These are phyloP conservation scores for Plotosus lineatus DNA, from an alignment of 2,113 vertebrate genomes.

Conservation along the genomic window DNA sequence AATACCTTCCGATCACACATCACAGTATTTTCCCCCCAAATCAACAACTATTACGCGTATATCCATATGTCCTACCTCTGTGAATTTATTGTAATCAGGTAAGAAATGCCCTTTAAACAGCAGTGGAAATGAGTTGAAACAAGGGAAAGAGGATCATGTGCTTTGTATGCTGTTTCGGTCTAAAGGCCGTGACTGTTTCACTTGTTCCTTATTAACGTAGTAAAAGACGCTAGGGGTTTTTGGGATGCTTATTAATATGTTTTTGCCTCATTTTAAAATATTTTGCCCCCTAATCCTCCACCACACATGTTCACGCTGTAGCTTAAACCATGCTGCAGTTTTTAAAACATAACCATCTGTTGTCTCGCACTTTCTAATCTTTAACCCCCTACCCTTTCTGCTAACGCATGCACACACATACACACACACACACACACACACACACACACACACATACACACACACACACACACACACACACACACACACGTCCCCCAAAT, in stretches of 20 bases:
- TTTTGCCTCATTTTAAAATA: conserved; percentile 58
- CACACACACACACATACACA: conserved; percentile 33
- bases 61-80: background rate
- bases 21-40: too few relatives aligned
- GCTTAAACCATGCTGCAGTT: conserved; percentile 57
- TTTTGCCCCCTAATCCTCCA: conserved; percentile 59
- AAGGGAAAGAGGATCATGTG: background rate
- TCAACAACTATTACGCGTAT: background rate
- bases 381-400: conserved; percentile 46
- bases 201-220: background rate
- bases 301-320: conserved; percentile 41
- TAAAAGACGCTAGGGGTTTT: background rate
- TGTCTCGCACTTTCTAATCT: conserved; percentile 79
- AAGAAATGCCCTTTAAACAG: background rate
- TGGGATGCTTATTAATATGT: conserved; percentile 42
- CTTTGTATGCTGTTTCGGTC: background rate
- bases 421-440: conserved; percentile 38
- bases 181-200: background rate
- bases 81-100: background rate
- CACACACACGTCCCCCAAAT: conserved; percentile 30
- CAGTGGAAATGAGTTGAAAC: background rate
- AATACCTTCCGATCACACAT: too few relatives aligned
- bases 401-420: conserved; percentile 32
- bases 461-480: conserved; percentile 18
- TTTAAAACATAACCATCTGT: conserved; percentile 78